Percentiles rank a stretch among this genome's conserved stretches.
Conservation (phyloP, 2,797 vertebrate species). For the Leptodactylus fallax region DNA sequence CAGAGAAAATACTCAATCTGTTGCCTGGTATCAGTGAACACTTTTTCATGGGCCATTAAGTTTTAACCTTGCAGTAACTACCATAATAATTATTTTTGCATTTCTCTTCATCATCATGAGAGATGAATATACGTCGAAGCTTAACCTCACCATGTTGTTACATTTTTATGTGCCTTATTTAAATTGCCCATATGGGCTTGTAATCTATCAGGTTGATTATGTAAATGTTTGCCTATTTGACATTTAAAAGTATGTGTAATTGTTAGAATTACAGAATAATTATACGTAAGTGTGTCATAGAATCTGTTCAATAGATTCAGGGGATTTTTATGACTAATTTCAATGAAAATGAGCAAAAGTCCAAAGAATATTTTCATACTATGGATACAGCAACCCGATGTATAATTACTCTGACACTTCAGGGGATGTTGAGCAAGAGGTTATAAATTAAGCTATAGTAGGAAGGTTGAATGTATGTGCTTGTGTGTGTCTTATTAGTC, state of each 20-base stretch:
- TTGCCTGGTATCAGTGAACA: neutral
- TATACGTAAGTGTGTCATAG: slow-evolving; percentile 15
- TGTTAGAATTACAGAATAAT: slow-evolving; percentile 48
- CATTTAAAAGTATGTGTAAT: slow-evolving; percentile 50
- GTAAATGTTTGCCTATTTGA: slow-evolving; percentile 51
- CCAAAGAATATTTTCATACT: neutral
- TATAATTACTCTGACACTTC: slow-evolving; percentile 2
- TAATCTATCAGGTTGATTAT: slow-evolving; percentile 50
- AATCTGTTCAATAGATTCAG: slow-evolving; percentile 37
- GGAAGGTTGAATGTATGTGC: neutral
- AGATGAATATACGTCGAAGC: slow-evolving; percentile 44
- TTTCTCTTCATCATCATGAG: slow-evolving; percentile 27
- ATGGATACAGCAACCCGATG: neutral
- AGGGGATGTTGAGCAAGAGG: neutral
- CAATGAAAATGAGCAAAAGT: neutral
- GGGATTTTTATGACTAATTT: slow-evolving; percentile 26
- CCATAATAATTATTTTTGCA: slow-evolving; percentile 52
- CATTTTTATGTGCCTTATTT: slow-evolving; percentile 42
- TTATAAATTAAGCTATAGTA: neutral
- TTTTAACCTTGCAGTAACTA: slow-evolving; percentile 38
- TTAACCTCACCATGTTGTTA: slow-evolving; percentile 40
- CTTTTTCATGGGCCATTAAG: slow-evolving; percentile 20
- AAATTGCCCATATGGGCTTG: slow-evolving; percentile 42
- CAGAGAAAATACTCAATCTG: neutral
- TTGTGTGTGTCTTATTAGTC: too few relatives aligned